Evolutionary conservation across 2,888 invertebrate species (phyloP).

Genomic region (Apodemia zela): DNA sequence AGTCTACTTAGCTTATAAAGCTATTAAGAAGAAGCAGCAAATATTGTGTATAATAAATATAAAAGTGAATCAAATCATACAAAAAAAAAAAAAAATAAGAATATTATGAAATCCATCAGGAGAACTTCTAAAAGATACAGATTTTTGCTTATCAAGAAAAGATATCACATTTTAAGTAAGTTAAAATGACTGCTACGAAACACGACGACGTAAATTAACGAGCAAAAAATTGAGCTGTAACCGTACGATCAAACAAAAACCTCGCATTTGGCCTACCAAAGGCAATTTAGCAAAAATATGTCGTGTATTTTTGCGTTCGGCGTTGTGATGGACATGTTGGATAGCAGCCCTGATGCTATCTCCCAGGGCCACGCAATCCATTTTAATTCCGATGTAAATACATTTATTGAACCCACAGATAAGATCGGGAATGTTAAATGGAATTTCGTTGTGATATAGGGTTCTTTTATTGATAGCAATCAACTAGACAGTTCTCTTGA

Average conservation of each 20-base stretch:
- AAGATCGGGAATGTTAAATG: slow-evolving; percentile 4
- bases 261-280: neutral
- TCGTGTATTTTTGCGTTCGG: slow-evolving; percentile 5
- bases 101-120: too few relatives aligned
- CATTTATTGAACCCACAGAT: slow-evolving; percentile 1
- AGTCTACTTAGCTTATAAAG: too few relatives aligned
- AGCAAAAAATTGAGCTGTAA: neutral
- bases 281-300: slow-evolving; percentile 1
- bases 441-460: neutral
- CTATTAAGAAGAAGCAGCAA: too few relatives aligned
- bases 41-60: too few relatives aligned
- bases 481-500: too few relatives aligned
- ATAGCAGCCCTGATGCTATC: slow-evolving; percentile 10
- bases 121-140: too few relatives aligned
- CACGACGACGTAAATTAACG: neutral
- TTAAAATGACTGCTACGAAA: too few relatives aligned
- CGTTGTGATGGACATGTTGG: slow-evolving; percentile 2
- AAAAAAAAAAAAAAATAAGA: too few relatives aligned
- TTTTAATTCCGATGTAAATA: slow-evolving; percentile 7
- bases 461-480: too few relatives aligned
- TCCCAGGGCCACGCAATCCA: neutral
- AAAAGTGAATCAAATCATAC: too few relatives aligned
- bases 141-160: too few relatives aligned
- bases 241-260: neutral
- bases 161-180: too few relatives aligned